phyloP scores from a whole-genome alignment of 2,113 vertebrate species.

The Platysternon megacephalum region DNA sequence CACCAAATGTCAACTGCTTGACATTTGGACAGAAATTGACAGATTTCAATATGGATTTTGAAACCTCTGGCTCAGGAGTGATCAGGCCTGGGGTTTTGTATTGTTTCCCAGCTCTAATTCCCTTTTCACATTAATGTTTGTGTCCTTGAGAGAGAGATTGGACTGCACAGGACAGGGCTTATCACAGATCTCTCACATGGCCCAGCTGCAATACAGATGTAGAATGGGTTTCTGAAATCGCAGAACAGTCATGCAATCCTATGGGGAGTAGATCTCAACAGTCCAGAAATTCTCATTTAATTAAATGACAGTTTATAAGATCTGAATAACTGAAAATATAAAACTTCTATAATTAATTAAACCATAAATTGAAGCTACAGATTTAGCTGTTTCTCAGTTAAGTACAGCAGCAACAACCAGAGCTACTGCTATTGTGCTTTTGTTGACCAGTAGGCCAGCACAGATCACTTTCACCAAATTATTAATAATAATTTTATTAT shows the following conservation, averaged over 20 bases:
- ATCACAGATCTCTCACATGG: background rate
- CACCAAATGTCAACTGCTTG: background rate
- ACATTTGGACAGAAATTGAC: background rate
- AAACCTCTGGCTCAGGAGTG: background rate
- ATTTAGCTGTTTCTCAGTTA: background rate
- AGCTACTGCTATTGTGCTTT: background rate
- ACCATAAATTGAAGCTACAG: background rate
- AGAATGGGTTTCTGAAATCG: background rate
- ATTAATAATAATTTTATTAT: background rate
- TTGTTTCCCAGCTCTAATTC: background rate
- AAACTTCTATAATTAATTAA: background rate
- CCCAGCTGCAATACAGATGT: background rate
- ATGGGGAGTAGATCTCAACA: background rate
- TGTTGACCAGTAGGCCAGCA: background rate
- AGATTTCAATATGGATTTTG: background rate
- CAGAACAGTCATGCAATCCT: background rate
- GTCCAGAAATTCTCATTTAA: background rate
- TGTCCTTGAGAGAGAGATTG: background rate
- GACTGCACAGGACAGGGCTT: background rate
- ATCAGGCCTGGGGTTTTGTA: background rate
- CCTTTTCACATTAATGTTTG: background rate
- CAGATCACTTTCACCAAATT: background rate
- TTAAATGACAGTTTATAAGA: background rate
- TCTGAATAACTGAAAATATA: background rate
- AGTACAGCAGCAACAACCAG: rapidly evolving